Base-by-base conservation (phyloP, 2,113 vertebrate species). In the Zosterops hypoxanthus region DNA sequence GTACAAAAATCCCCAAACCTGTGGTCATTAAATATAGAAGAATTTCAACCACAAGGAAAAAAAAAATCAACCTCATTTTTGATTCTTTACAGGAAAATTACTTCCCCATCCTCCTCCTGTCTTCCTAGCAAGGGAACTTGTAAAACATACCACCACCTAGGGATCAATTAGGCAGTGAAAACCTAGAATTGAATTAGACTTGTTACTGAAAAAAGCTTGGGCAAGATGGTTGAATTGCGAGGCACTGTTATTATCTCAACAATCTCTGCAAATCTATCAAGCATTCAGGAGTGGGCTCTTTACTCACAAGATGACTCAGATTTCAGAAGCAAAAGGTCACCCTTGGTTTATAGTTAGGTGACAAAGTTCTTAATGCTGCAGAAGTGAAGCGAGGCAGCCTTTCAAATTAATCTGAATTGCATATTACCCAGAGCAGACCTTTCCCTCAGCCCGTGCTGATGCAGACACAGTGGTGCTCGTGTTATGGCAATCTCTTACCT, bases 111-210 rank as follows among this genome's bases (percentile, higher is more conserved):
- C 63, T 94, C 79, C 60, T 89, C 86, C 82, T 11, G 5, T 82
- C 81, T 92, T 88, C 79, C 88, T 91, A 83, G 90, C 80, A 78
- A 92, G 75, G 93, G 49, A 91, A 88, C 91, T 80, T 83, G 56
- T 91, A 95, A 95, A 96, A 95, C 73, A 94, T 66, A 94, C 83
- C 73, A 94, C 76, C 69, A 92, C 92, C 95, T 86, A 94, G 89
- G 88, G 79, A 97, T 96, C 92, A 93, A 91, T 97, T 94, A 94
- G 72, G 77, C 88, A 85, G 69, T 83, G 46, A 94, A 97, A 97
- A 92, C 55, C 89, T 29, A 82, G 86, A 97, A 94, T 97, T 63
- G 96, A 97, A 90, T 95, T 90, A 92, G 80, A 71, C 89, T 96
- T 80, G 65, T 47, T 88, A 64, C 92, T 92, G 66, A 57, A 95